Evolutionary conservation across 2,888 invertebrate genomes (phyloP).

Genomic region (Volucella inflata): DNA sequence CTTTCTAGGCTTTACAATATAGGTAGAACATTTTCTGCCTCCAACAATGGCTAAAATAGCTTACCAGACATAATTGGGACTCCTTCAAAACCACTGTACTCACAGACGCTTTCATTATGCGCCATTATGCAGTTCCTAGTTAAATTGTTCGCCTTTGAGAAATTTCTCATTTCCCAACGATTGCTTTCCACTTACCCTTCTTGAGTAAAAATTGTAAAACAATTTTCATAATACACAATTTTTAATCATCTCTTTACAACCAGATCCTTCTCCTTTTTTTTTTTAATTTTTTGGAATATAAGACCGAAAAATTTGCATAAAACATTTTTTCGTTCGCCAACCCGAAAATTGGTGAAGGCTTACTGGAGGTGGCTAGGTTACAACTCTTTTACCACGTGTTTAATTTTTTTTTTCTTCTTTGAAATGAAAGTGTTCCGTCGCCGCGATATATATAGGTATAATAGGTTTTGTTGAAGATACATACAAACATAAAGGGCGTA

Average conservation of each 20-base stretch:
- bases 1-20: too few relatives aligned
- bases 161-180: too few relatives aligned
- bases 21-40: too few relatives aligned
- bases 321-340: conserved; percentile 18
- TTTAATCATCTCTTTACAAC: conserved; percentile 52
- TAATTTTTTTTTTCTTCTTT: conserved; percentile 43
- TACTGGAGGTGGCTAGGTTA: not conserved
- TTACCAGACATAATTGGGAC: too few relatives aligned
- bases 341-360: conserved; percentile 23
- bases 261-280: not conserved
- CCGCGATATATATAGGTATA: conserved; percentile 8
- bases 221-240: conserved; percentile 14
- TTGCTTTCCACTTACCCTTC: conserved; percentile 7
- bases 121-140: too few relatives aligned
- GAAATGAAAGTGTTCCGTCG: conserved; percentile 18
- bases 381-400: conserved; percentile 70
- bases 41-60: too few relatives aligned
- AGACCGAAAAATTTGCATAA: conserved; percentile 52
- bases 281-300: conserved; percentile 28
- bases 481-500: conserved; percentile 48
- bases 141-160: too few relatives aligned
- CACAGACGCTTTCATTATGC: too few relatives aligned
- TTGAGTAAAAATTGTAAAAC: conserved; percentile 20
- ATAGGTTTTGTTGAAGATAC: conserved; percentile 8
- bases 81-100: too few relatives aligned